Conservation (phyloP, 2,888 invertebrate species). For the Cosmia trapezina region DNA sequence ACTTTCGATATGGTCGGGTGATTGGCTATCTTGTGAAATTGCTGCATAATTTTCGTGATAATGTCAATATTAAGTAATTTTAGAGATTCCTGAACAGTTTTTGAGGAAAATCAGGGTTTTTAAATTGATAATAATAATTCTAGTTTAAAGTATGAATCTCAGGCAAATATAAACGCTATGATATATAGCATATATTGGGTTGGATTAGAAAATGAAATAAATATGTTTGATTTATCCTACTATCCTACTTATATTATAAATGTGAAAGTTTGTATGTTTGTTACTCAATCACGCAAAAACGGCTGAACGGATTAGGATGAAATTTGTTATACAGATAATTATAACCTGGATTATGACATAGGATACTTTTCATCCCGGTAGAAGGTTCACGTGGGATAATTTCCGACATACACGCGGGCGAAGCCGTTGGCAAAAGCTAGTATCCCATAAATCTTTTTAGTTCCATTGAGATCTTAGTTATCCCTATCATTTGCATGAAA, state of each 20-base stretch:
- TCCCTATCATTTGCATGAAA: not conserved
- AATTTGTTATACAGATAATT: no score
- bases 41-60: slow-evolving; percentile 30
- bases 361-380: no score
- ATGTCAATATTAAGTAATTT: slow-evolving; percentile 37
- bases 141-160: not conserved
- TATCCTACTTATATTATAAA: no score
- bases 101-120: slow-evolving; percentile 5
- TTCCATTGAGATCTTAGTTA: not conserved
- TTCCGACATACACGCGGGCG: no score
- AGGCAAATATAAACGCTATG: not conserved
- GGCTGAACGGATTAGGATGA: no score
- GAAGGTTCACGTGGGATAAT: no score
- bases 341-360: no score
- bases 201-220: not conserved
- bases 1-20: slow-evolving; percentile 52
- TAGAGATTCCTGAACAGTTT: not conserved
- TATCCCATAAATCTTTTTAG: not conserved
- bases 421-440: no score
- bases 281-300: no score
- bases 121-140: not conserved
- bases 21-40: slow-evolving; percentile 61
- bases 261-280: no score
- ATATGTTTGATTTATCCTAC: not conserved
- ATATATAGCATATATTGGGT: not conserved